Base-by-base conservation (phyloP, 2,888 invertebrate species). In the Craniophora ligustri region DNA sequence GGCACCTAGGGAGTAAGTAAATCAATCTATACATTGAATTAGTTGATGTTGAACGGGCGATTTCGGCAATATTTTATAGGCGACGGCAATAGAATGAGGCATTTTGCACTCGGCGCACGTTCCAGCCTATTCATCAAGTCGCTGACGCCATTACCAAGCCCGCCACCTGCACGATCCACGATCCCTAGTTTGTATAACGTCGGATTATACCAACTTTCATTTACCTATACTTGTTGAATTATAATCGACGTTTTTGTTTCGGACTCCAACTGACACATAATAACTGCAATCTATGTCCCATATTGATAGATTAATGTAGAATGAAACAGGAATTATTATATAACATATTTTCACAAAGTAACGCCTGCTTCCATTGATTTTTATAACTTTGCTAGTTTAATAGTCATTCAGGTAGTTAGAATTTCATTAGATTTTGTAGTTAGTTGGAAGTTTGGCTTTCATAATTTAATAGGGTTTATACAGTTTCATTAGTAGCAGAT, bases 1-100 rank as follows among this genome's bases (percentile, higher is more conserved):
- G 50, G 19, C 31, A 19, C 35, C 23, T 47, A 69, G 76, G 70
- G 64, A 71, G 78, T 72, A 74, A 83, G 84, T 89, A 87, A 90
- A 90, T 90, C 90, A 89, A 90, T 91, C 88, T 87, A 88, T 85
- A 89, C 84, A 85, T 89, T 90, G 85, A 89, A 91, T 90, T 90
- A 89, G 87, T 87, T 86, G 87, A 87, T 86, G 87, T 89, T 89
- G 86, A 87, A 82, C 85, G 84, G 86, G 83, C 85, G 87, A 88
- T 90, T 89, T 89, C 62, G 86, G 88, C 79, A 84, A 89, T 90
- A 89, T 89, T 90, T 89, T 86, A 90, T 82, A 82, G 82, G 85
- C 75, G 86, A 85, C 81, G 85, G 81, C 85, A 78, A 84, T 86
- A 83, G 84, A 87, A 87, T 84, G 85, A 82, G 82, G 82, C 81